A percentile compares a stretch with the other conserved stretches of the same genome.
Conservation (phyloP, 2,797 vertebrate genomes). For the Aphelocoma californica region DNA sequence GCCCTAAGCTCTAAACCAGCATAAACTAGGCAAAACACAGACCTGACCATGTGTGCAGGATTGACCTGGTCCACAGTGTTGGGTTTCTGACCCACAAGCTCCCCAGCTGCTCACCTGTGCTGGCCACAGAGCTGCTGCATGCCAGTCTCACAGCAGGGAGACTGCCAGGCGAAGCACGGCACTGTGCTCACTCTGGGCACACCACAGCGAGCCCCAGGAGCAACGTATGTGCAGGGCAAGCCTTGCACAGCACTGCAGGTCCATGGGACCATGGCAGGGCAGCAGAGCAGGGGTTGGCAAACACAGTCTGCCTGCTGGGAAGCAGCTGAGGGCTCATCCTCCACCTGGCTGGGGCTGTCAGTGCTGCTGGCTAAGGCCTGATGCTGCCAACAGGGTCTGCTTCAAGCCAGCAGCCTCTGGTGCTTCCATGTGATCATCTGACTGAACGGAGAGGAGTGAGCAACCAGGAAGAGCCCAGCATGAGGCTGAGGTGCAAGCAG, state of each 20-base stretch:
- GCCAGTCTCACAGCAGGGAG: background rate
- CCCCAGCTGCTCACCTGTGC: background rate
- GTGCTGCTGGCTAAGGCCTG: background rate
- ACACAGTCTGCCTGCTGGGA: background rate
- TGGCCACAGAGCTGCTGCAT: background rate
- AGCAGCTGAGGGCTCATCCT: background rate
- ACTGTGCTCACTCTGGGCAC: background rate
- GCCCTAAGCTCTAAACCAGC: background rate
- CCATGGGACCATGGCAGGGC: background rate
- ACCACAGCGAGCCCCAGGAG: background rate
- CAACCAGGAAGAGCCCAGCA: background rate
- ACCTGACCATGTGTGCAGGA: background rate
- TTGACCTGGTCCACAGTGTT: accelerated
- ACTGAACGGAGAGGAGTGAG: background rate
- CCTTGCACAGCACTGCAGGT: background rate
- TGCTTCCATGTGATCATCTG: background rate
- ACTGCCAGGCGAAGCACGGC: background rate
- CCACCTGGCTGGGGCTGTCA: background rate
- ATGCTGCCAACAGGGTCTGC: background rate
- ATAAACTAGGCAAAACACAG: accelerated
- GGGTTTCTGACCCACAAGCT: background rate
- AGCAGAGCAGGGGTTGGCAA: background rate
- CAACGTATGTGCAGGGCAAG: accelerated
- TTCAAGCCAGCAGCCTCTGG: background rate
- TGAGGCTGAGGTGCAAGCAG: background rate